Conservation (phyloP, 2,113 vertebrate genomes). For the Oxyura jamaicensis region DNA sequence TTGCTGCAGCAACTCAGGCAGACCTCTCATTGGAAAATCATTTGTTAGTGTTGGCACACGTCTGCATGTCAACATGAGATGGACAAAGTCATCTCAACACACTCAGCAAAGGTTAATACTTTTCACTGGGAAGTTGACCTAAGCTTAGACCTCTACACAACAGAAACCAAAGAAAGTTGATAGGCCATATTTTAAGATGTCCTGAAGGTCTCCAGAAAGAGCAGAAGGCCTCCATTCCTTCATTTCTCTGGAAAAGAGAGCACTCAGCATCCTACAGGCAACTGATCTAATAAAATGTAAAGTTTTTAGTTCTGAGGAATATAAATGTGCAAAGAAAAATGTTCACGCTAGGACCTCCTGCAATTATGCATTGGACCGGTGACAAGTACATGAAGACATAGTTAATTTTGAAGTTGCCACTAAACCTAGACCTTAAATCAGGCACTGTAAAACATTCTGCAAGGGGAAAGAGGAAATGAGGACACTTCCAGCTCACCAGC, state of each 20-base stretch:
- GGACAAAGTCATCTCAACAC: accelerated
- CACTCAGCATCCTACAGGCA: neutral
- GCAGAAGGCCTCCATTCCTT: neutral
- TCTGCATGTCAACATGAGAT: neutral
- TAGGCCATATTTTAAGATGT: neutral
- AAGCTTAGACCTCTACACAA: neutral
- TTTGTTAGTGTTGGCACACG: neutral
- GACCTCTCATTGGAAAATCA: neutral
- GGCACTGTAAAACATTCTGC: neutral
- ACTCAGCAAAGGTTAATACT: neutral
- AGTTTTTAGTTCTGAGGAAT: neutral
- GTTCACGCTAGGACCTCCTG: neutral
- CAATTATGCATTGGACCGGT: neutral
- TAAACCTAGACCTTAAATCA: neutral
- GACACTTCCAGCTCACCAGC: neutral
- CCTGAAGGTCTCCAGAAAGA: neutral
- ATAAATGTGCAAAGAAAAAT: neutral
- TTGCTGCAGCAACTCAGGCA: neutral
- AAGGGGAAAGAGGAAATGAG: neutral
- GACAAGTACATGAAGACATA: neutral
- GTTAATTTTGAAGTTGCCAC: neutral
- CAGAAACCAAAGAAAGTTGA: neutral
- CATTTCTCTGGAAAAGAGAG: neutral
- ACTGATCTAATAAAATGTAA: neutral
- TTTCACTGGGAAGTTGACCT: neutral